Evolutionary conservation across 2,797 vertebrate genomes (phyloP).

Genomic region (Chaetodon trifasciatus): DNA sequence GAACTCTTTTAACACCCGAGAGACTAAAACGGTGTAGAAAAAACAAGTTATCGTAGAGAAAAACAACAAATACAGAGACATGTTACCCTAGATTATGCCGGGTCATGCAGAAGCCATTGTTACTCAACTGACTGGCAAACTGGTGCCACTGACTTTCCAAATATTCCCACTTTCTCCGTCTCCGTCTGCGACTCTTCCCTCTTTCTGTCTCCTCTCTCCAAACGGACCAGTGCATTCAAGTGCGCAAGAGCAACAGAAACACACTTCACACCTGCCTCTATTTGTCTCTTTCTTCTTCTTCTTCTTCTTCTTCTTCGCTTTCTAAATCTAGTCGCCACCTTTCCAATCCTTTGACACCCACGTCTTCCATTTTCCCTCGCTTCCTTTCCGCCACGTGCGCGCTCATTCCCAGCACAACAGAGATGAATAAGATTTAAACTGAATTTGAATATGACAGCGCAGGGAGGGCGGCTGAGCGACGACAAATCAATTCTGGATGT

Average conservation of each 20-base stretch:
- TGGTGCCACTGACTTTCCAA: constrained; percentile 73
- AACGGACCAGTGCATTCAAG: constrained; percentile 55
- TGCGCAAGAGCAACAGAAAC: constrained; percentile 47
- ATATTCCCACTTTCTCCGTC: constrained; percentile 49
- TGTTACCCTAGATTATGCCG: constrained; percentile 41
- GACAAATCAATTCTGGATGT: constrained; percentile 50
- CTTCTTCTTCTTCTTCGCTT: background rate
- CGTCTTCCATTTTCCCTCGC: constrained; percentile 38
- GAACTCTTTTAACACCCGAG: constrained; percentile 59
- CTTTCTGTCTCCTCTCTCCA: constrained; percentile 45
- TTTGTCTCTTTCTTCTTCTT: background rate
- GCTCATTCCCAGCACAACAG: constrained; percentile 17
- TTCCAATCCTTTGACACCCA: constrained; percentile 29
- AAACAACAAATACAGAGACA: constrained; percentile 45
- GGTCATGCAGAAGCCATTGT: constrained; percentile 73
- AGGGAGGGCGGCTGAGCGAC: constrained; percentile 33
- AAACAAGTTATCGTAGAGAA: constrained; percentile 40
- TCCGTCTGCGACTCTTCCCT: constrained; percentile 30
- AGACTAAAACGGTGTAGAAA: constrained; percentile 41
- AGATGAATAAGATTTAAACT: constrained; percentile 49
- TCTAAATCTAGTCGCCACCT: constrained; percentile 15
- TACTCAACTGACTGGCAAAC: constrained; percentile 66
- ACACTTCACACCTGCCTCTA: constrained; percentile 31
- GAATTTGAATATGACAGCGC: constrained; percentile 40
- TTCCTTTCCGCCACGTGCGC: constrained; percentile 26